Percentiles rank a stretch among this genome's conserved stretches.
These are phyloP conservation scores for Callospermophilus lateralis DNA, from an alignment of 2,113 vertebrate species.

Conservation along the genomic window DNA sequence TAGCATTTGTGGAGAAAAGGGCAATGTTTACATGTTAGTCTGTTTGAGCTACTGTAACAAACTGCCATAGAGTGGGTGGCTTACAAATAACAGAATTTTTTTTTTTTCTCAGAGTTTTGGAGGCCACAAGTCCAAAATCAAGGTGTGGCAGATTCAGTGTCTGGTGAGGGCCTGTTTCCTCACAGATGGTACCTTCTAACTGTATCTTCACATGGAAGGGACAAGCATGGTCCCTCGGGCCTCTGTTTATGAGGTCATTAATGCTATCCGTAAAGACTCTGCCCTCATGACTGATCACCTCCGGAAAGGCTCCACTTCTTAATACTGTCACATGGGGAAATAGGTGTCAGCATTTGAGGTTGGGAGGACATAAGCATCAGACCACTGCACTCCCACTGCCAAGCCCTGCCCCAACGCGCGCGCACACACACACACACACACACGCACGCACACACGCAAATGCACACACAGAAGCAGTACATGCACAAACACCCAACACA, in stretches of 20 bases:
- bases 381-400: neutral
- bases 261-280: neutral
- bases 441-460: neutral
- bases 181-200: neutral
- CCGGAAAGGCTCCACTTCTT: neutral
- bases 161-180: neutral
- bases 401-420: neutral
- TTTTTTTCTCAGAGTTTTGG: neutral
- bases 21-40: neutral
- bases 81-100: neutral
- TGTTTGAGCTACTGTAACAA: neutral
- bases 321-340: neutral
- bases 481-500: fast-evolving
- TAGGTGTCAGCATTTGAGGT: neutral
- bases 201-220: neutral
- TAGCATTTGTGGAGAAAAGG: neutral
- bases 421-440: neutral
- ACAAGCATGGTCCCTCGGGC: neutral
- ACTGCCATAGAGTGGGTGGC: neutral
- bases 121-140: neutral
- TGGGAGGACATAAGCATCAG: neutral
- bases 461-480: neutral
- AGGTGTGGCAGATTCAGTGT: neutral
- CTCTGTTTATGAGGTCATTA: neutral
- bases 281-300: neutral